Base-by-base conservation (phyloP, 2,888 invertebrate genomes). In the Campaea margaritaria region DNA sequence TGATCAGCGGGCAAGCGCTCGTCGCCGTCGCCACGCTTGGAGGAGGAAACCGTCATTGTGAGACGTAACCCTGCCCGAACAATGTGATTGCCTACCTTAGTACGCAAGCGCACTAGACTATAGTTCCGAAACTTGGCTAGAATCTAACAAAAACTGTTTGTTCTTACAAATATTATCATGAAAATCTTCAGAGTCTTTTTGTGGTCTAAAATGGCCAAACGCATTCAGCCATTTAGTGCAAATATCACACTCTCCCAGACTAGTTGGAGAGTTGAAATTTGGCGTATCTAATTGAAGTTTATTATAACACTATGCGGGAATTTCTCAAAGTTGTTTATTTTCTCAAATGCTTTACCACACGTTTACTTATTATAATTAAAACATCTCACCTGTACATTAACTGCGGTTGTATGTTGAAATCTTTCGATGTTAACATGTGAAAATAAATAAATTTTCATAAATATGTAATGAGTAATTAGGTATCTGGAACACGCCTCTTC, bases 1-100 rank as follows among this genome's bases (percentile, higher is more conserved):
- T 65, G 70, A 56, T 69, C 67, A 64, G 48, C 72, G 69, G 53
- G 65, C 66, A 41, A 71, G 75, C 75, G 72, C 64, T 68, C 67
- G 60, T 64, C 70, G 77, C 74, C 67, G 60, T 64, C 70, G 77
- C 74, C 73, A 75, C 79, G 76, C 78, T 75, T 72, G 74, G 63
- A 74, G 73, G 73, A 79, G 75, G 76, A 82, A 81, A 73, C 64
- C 61, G 67, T 64, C 66, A 68, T 68, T 68, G 68, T 65, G 57
- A 55, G 64, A 69, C 60, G 50, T 66, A 65, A 66, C 66, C 67
- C 69, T 67, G 66, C 56, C 53, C 58, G 67, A 67, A 69, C 67
- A 70, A 69, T 69, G 64, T 70, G 59, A 65, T 55, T 61, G 65
- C 59, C 67, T 66, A 62, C 63, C 67, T 67, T 53, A 54, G 61